Evolutionary conservation across 2,888 invertebrate species (phyloP).

Genomic region (Nephrotoma appendiculata): DNA sequence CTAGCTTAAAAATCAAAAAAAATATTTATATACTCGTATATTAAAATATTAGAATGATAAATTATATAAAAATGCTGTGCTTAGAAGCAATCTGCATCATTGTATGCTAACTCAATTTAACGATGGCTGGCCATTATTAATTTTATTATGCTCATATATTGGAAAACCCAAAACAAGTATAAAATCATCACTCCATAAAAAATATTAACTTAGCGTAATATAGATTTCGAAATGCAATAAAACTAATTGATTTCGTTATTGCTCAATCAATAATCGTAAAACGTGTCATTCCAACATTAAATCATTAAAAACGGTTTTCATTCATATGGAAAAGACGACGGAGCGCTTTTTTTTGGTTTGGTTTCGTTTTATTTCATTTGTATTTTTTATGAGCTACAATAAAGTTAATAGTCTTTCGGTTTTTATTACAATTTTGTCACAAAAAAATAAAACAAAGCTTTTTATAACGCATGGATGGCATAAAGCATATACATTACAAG

Average conservation of each 20-base stretch:
- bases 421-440: background rate
- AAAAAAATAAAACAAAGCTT: background rate
- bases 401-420: background rate
- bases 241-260: background rate
- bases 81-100: too few species aligned
- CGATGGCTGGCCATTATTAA: too few species aligned
- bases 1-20: too few species aligned
- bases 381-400: background rate
- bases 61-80: too few species aligned
- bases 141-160: background rate
- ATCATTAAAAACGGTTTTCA: background rate
- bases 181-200: background rate
- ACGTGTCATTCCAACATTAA: background rate
- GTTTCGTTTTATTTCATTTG: background rate
- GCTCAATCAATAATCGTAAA: background rate
- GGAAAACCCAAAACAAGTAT: background rate
- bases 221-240: background rate
- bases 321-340: background rate
- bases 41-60: too few species aligned
- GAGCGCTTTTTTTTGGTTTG: background rate
- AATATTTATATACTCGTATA: too few species aligned
- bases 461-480: background rate
- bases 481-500: background rate
- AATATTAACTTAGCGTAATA: background rate
- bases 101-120: too few species aligned